These are phyloP conservation scores for Cherax quadricarinatus DNA, from an alignment of 1,140 invertebrate genomes.

Conservation along the genomic window DNA sequence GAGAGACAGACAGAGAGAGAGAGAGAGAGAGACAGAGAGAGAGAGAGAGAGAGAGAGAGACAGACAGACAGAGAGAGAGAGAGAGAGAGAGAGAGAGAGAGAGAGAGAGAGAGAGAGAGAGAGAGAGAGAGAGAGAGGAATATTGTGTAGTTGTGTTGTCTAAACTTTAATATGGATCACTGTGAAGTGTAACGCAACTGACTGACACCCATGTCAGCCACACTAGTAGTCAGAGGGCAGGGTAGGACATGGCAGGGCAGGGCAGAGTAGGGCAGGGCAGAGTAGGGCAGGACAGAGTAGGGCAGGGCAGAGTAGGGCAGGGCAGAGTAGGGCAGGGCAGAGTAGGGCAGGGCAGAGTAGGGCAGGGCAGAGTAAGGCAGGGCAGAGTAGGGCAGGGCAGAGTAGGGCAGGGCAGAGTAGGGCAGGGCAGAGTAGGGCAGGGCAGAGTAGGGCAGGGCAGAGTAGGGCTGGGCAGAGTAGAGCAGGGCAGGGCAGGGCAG, in stretches of 20 bases:
- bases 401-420: not conserved
- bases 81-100: not conserved
- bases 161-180: no score
- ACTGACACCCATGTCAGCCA: not conserved
- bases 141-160: no score
- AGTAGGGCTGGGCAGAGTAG: not conserved
- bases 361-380: not conserved
- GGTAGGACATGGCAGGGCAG: not conserved
- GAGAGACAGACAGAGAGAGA: not conserved
- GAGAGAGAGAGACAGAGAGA: not conserved
- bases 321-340: not conserved
- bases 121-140: no score
- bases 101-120: not conserved
- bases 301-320: not conserved
- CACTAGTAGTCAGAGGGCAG: not conserved
- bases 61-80: not conserved
- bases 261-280: not conserved
- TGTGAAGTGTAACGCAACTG: no score
- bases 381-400: not conserved
- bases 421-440: not conserved
- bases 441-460: not conserved
- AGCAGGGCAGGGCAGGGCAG: not conserved
- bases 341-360: not conserved
- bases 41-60: slow-evolving; percentile 19
- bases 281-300: not conserved